These are phyloP conservation scores for Dione juno DNA, from an alignment of 2,888 invertebrate species.

Conservation along the genomic window DNA sequence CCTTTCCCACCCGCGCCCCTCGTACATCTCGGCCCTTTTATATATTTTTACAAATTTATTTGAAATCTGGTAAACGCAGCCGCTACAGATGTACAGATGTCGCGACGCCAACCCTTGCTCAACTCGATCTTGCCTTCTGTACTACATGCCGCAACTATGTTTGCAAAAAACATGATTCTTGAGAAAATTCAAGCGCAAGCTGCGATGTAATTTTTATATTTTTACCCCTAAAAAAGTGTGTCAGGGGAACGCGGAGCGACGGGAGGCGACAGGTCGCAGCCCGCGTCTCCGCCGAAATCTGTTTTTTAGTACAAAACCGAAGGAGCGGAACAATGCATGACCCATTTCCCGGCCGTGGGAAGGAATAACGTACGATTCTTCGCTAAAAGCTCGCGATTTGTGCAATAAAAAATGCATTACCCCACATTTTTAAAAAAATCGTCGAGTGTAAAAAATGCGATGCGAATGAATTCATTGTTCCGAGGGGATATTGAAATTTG, in stretches of 20 bases:
- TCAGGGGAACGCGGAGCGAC: constrained; percentile 68
- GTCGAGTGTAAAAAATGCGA: constrained; percentile 66
- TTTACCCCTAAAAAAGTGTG: constrained; percentile 79
- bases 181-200: constrained; percentile 78
- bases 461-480: constrained; percentile 65
- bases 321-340: constrained; percentile 78
- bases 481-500: constrained; percentile 60
- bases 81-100: constrained; percentile 52
- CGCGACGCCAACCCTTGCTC: constrained; percentile 52
- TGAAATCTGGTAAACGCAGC: constrained; percentile 59
- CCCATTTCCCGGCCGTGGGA: constrained; percentile 83
- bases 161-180: constrained; percentile 66
- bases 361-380: constrained; percentile 79
- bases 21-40: constrained; percentile 47
- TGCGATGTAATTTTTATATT: constrained; percentile 76
- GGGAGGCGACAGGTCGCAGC: constrained; percentile 66
- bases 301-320: constrained; percentile 79
- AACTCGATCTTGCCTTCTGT: constrained; percentile 59
- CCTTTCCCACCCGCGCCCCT: constrained; percentile 43
- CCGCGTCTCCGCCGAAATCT: constrained; percentile 70
- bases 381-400: constrained; percentile 63
- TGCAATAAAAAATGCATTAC: constrained; percentile 82
- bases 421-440: constrained; percentile 78
- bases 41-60: constrained; percentile 56
- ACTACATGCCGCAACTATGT: constrained; percentile 71